Evolutionary conservation across 2,888 invertebrate species (phyloP).

Genomic region (Acronicta leporina): DNA sequence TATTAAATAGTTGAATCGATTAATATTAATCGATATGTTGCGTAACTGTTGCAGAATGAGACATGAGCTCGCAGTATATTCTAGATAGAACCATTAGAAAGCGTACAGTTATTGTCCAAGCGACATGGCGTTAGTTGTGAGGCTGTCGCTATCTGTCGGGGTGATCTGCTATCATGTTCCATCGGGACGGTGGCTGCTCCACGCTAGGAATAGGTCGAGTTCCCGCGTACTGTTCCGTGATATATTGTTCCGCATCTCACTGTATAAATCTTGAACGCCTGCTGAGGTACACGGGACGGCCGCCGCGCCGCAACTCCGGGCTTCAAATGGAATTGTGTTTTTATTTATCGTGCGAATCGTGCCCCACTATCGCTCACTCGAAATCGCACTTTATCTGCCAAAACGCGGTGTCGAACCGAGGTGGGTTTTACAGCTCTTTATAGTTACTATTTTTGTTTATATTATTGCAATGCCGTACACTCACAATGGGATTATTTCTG

Average conservation of each 20-base stretch:
- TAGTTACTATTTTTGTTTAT: slow-evolving; percentile 66
- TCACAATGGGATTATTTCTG: slow-evolving; percentile 42
- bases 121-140: slow-evolving; percentile 71
- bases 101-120: slow-evolving; percentile 64
- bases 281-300: slow-evolving; percentile 88
- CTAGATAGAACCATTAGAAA: slow-evolving; percentile 60
- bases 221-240: slow-evolving; percentile 86
- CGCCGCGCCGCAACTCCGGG: slow-evolving; percentile 82
- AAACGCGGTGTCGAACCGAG: slow-evolving; percentile 78
- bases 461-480: slow-evolving; percentile 50
- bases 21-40: slow-evolving; percentile 63
- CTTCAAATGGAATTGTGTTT: slow-evolving; percentile 89
- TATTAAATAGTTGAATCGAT: slow-evolving; percentile 68
- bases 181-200: slow-evolving; percentile 85
- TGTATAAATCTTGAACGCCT: slow-evolving; percentile 89
- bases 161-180: slow-evolving; percentile 83
- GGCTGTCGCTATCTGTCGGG: slow-evolving; percentile 74
- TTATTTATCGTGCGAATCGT: slow-evolving; percentile 89
- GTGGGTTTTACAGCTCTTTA: slow-evolving; percentile 69
- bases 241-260: slow-evolving; percentile 88
- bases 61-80: slow-evolving; percentile 48
- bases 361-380: slow-evolving; percentile 85
- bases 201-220: slow-evolving; percentile 87
- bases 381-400: slow-evolving; percentile 86
- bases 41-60: slow-evolving; percentile 49